Evolutionary conservation across 1,140 invertebrate genomes (phyloP).

Genomic region (Thaumetopoea pityocampa): DNA sequence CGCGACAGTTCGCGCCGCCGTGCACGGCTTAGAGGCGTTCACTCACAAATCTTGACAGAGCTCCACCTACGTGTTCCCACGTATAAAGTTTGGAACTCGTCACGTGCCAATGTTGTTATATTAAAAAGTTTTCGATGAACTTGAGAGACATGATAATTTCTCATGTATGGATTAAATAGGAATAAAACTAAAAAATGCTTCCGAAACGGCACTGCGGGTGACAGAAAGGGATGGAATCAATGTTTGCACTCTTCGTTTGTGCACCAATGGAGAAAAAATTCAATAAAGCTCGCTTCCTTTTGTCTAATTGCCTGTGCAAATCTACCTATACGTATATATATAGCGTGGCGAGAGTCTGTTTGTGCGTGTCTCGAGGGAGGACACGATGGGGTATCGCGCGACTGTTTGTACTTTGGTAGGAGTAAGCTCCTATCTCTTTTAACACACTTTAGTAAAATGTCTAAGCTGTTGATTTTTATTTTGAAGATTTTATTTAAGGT

Average conservation of each 20-base stretch:
- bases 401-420: conserved; percentile 21
- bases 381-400: conserved; percentile 38
- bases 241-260: conserved; percentile 66
- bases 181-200: conserved; percentile 56
- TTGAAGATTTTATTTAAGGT: too few relatives aligned
- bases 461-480: too few relatives aligned
- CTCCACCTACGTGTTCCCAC: conserved; percentile 1
- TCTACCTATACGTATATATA: conserved; percentile 34
- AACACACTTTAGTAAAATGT: too few relatives aligned
- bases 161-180: conserved; percentile 24
- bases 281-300: conserved; percentile 70
- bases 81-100: conserved; percentile 48
- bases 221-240: conserved; percentile 51
- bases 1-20: conserved; percentile 31
- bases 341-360: conserved; percentile 45
- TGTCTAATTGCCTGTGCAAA: conserved; percentile 70
- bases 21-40: conserved; percentile 23
- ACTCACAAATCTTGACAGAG: conserved; percentile 16
- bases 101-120: conserved; percentile 30
- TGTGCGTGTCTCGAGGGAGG: conserved; percentile 36
- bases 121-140: conserved; percentile 21
- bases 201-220: conserved; percentile 32
- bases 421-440: conserved; percentile 2
- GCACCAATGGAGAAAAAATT: conserved; percentile 71
- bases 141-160: conserved; percentile 15